Evolutionary conservation across 1,140 invertebrate genomes (phyloP), one percentile per base, ranked within the genome.

Genomic region (Cydia strobilella): DNA sequence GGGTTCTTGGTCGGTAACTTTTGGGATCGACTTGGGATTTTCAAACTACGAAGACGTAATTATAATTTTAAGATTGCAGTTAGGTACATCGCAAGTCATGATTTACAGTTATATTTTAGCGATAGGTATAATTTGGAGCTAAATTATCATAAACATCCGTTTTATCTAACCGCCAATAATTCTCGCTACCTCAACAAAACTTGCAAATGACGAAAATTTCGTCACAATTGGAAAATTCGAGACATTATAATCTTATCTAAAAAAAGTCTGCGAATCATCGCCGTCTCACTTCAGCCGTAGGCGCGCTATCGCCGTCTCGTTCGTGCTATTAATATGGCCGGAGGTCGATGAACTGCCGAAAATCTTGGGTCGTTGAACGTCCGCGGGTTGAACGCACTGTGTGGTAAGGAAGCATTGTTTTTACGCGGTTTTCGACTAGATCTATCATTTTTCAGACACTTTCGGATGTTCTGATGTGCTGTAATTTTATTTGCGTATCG

Each of bases 371-470:
- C 66, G 31, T 42, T 54, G 69, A 45, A 63, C 66, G 54, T 51
- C 69, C 69, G 66, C n/a, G 39, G 15, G 75, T 75, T 75, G 75
- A 75, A 75, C 51, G 75, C 69, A 45, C 25, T 62, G 74, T 74
- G 35, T 72, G 62, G 66, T 51, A 39, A 69, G 65, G 4, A 39
- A 39, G 27, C n/a, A 69, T 69, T 69, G 65, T 69, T 69, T 69
- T 69, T 39, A 69, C 27, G 15, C 18, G 25, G 12, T 69, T 69
- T 69, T 39, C 7, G 31, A 35, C 27, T 18, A 69, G 31, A 69
- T 69, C 20, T 39, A 20, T 18, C 31, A 23, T 39, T 69, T 35
- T 69, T 35, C 65, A 18, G 20, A 12, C 51, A 59, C 1, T 59
- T 59, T 59, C 3, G 20, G n/a, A 3, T n/a, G n/a, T 6, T 54